These are phyloP conservation scores for Sterrhoptilus dennistouni DNA, from an alignment of 2,113 vertebrate species.

Conservation along the genomic window DNA sequence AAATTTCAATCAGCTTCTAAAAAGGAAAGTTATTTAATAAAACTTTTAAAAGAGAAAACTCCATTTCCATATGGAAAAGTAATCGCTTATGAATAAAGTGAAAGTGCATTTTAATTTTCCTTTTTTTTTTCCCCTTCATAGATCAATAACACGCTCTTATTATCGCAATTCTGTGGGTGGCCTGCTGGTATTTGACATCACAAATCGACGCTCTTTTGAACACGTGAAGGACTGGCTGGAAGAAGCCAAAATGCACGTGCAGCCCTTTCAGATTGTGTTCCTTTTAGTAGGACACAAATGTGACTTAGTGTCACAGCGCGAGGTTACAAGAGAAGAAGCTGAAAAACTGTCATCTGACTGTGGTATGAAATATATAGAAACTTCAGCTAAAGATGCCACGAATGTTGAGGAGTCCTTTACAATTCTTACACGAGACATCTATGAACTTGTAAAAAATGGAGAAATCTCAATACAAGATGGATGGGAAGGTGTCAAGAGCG, in stretches of 20 bases:
- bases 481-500: constrained; percentile 85
- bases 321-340: constrained; percentile 81
- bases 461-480: constrained; percentile 82
- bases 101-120: neutral
- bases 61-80: neutral
- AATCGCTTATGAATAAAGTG: neutral
- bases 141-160: constrained; percentile 83
- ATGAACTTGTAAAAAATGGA: constrained; percentile 81
- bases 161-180: constrained; percentile 84
- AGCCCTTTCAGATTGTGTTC: constrained; percentile 81
- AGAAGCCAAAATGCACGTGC: constrained; percentile 80
- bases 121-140: constrained; percentile 20
- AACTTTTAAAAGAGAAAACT: neutral
- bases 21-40: neutral
- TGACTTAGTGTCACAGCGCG: constrained; percentile 75
- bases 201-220: constrained; percentile 81
- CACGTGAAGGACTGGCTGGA: constrained; percentile 82
- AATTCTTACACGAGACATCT: constrained; percentile 80
- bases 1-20: neutral
- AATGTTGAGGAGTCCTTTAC: constrained; percentile 84
- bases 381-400: constrained; percentile 79
- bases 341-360: constrained; percentile 77
- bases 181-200: constrained; percentile 82
- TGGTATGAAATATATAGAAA: constrained; percentile 83
- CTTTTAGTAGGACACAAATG: constrained; percentile 83